phyloP scores from a whole-genome alignment of 1,140 invertebrate genomes.

The Drosophila willistoni region DNA sequence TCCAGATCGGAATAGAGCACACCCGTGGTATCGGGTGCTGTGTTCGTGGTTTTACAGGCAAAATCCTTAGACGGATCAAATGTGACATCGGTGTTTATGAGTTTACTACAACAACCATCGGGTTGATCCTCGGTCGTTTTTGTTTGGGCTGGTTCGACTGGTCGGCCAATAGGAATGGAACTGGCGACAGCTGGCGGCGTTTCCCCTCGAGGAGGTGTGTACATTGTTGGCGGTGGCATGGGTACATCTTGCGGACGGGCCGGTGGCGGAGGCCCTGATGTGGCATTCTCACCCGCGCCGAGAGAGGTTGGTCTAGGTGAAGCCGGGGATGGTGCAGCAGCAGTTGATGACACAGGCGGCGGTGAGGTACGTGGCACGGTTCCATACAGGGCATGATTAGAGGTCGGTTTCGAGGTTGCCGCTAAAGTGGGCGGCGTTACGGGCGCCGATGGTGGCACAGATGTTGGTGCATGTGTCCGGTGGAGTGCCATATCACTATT shows the following conservation, averaged over 20 bases:
- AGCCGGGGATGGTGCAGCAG: neutral
- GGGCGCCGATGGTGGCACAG: neutral
- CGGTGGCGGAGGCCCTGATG: neutral
- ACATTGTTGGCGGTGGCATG: conserved; percentile 40
- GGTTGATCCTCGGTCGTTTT: no score
- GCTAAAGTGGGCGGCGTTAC: no score
- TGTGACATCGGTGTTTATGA: conserved; percentile 51
- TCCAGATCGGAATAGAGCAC: conserved; percentile 28
- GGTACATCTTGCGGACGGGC: conserved; percentile 28
- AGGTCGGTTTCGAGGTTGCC: neutral
- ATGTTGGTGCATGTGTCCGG: neutral
- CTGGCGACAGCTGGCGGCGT: neutral
- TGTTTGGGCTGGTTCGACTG: neutral
- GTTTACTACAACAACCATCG: conserved; percentile 18
- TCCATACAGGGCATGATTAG: neutral
- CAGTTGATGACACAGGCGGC: neutral
- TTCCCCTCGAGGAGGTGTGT: neutral
- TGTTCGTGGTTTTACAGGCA: conserved; percentile 55
- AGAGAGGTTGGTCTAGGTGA: neutral
- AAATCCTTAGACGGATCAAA: conserved; percentile 51
- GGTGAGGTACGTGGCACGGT: neutral
- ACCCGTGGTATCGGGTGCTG: conserved; percentile 23
- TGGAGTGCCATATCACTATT: neutral
- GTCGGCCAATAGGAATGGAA: no score
- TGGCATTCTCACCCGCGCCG: no score